phyloP scores from a whole-genome alignment of 1,140 invertebrate species.

The Lucilia sericata region DNA sequence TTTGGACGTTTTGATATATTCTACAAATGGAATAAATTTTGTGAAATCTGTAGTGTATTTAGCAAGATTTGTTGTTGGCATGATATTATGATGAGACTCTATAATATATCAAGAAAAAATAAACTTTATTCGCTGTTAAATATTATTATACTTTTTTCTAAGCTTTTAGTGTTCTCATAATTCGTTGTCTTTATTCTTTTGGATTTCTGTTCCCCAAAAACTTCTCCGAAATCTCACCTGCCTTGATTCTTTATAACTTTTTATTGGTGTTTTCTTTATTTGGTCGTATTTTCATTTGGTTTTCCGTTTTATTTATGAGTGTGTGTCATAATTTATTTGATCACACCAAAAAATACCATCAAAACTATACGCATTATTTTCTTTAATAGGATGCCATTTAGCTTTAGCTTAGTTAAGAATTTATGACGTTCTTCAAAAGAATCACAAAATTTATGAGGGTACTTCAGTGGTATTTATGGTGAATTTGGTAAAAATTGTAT shows the following conservation, averaged over 20 bases:
- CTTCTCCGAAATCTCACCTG: not conserved
- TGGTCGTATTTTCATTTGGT: not conserved
- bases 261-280: not conserved
- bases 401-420: not conserved
- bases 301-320: not conserved
- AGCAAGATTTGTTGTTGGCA: too few relatives aligned
- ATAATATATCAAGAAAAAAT: too few relatives aligned
- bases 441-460: constrained; percentile 12
- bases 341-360: not conserved
- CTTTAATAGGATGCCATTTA: not conserved
- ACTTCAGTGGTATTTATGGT: not conserved
- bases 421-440: constrained; percentile 2
- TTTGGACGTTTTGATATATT: not conserved
- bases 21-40: not conserved
- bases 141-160: too few relatives aligned
- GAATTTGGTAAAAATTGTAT: not conserved
- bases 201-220: not conserved
- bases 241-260: not conserved
- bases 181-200: not conserved
- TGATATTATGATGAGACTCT: too few relatives aligned
- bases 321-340: constrained; percentile 15
- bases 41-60: too few relatives aligned
- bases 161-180: not conserved
- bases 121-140: too few relatives aligned
- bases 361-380: not conserved